Percentiles rank a stretch among this genome's conserved stretches.
These are phyloP conservation scores for Zaprionus vittiger DNA, from an alignment of 1,140 invertebrate genomes.

Conservation along the genomic window DNA sequence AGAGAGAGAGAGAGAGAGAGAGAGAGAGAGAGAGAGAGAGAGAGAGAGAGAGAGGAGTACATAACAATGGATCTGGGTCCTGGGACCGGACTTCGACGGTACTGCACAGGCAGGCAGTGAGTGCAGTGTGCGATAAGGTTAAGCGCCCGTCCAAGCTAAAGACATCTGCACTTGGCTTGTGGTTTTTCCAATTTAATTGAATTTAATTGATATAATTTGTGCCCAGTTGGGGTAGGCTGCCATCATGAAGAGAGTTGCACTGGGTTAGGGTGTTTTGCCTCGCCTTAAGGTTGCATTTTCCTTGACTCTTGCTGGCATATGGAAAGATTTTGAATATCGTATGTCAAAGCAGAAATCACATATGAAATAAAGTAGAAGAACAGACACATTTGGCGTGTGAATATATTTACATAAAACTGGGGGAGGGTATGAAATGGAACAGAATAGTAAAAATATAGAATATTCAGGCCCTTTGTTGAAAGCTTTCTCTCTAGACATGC, in stretches of 20 bases:
- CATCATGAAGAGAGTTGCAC: neutral
- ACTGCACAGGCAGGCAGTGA: conserved; percentile 3
- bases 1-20: neutral
- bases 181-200: conserved; percentile 76
- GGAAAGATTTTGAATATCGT: neutral
- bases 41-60: neutral
- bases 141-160: conserved; percentile 34
- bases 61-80: conserved; percentile 49
- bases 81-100: conserved; percentile 23
- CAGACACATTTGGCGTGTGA: neutral
- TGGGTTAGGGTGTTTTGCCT: conserved; percentile 35
- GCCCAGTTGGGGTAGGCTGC: neutral
- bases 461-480: neutral
- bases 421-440: neutral
- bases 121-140: conserved; percentile 58
- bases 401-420: neutral
- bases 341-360: neutral
- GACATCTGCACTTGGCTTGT: conserved; percentile 72
- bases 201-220: conserved; percentile 69
- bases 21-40: neutral
- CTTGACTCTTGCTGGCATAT: neutral
- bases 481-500: neutral
- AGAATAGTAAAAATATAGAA: neutral
- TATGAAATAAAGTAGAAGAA: neutral
- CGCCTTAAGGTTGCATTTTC: neutral